Percentiles rank a stretch among this genome's conserved stretches.
These are phyloP conservation scores for Tethya wilhelma DNA, from an alignment of 37 sponge, comb jelly and placozoan species.

Conservation along the genomic window DNA sequence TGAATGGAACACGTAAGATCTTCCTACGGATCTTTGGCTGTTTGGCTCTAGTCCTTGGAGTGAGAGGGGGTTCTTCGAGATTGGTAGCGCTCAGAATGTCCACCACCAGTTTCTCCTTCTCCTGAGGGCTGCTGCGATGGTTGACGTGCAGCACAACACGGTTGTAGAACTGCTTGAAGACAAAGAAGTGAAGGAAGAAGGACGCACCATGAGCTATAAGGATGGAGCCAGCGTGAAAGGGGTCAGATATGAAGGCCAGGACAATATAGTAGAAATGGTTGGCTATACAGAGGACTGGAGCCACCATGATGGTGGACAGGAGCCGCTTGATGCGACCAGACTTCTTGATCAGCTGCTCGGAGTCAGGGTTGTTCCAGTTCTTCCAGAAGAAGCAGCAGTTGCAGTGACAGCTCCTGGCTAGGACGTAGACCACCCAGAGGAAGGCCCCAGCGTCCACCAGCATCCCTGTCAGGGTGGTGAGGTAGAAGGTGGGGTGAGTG, in stretches of 20 bases:
- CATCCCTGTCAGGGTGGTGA: constrained; percentile 25
- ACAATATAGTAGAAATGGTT: constrained; percentile 41
- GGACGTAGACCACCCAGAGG: constrained; percentile 30
- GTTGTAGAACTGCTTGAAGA: constrained; percentile 25
- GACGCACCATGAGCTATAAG: not conserved
- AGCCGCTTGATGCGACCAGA: constrained; percentile 16
- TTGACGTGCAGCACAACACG: not conserved
- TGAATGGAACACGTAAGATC: constrained; percentile 9
- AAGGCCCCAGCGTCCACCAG: constrained; percentile 19
- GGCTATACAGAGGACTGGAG: constrained; percentile 15
- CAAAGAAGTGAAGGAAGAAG: constrained; percentile 16
- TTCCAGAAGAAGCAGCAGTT: not conserved
- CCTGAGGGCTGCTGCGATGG: not conserved
- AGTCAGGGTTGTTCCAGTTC: not conserved
- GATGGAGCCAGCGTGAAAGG: constrained; percentile 31
- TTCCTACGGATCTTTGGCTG: not conserved
- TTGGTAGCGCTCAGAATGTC: too few species aligned
- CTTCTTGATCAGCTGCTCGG: not conserved
- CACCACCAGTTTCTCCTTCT: not conserved
- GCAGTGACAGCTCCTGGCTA: constrained; percentile 7
- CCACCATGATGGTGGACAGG: constrained; percentile 20
- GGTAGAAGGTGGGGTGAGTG: constrained; percentile 12
- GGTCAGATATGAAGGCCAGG: constrained; percentile 30
- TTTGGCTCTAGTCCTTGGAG: not conserved
- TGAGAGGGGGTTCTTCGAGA: not conserved